Evolutionary conservation across 1,140 invertebrate species (phyloP), one percentile per base, ranked within the genome.

Genomic region (Eumaeus atala): DNA sequence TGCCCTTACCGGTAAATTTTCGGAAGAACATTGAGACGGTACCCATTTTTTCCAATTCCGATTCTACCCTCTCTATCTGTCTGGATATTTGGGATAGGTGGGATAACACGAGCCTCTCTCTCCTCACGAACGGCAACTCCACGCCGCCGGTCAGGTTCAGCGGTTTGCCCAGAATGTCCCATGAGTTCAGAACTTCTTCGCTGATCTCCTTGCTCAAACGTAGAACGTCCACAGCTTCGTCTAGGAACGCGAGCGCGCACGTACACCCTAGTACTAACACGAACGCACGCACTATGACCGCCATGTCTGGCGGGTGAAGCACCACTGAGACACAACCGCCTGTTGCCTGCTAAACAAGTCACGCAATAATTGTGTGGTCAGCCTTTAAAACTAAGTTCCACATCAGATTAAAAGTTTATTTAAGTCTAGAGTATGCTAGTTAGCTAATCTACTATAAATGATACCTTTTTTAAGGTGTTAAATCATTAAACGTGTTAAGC

Each of bases 191-290:
- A 9, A 91, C 72, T 1, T 90, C 87, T 4, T 88, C 84, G 3
- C 89, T 76, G 1, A 92, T 87, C 51, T 91, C 91, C 48, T 90
- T 90, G 9, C 89, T 88, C 6, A 92, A 81, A 59, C 89, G 83
- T 0, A 93, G 62, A 0, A 93, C 82, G 58, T 93, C 92, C 8
- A 91, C 61, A 0, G 90, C 86, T 48, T 92, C 90, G 50, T 89
- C 87, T 6, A 92, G 79, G 16, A 90, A 51, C 7, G 82, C 83
- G 56, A 50, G 76, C 50, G 66, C 63, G 68, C 48, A 51, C 54
- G 66, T 63, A 51, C 80, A 28, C 38, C 58, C 61, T 14, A 64
- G 44, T 16, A 78, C 47, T 65, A 69, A 66, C 56, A 81, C 54
- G 34, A 77, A 50, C 54, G 55, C 58, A 61, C 69, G 61, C 72